Base-by-base conservation (phyloP, 2,797 vertebrate species). In the Sebastolobus alascanus region DNA sequence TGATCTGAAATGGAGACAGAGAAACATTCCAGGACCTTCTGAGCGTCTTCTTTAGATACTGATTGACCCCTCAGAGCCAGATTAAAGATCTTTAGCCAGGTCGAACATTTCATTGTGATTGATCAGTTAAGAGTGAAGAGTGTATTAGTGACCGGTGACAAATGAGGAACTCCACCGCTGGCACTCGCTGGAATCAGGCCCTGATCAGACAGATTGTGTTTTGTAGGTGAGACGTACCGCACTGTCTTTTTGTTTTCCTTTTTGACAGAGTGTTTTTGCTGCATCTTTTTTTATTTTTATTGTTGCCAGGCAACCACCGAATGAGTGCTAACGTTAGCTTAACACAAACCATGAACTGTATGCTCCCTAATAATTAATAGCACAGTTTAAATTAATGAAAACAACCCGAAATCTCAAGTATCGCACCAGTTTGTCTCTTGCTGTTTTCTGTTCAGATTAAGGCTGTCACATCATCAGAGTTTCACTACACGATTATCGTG, bases 1-100 rank as follows among this genome's bases (percentile, higher is more conserved):
- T 86, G 76, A 85, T 89, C 83, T 92, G 85, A 89, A 88, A 85
- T 68, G 38, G 86, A 94, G 86, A 89, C 87, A 75, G 52, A 84
- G 69, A 79, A 69, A 83, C 87, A 94, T 90, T 94, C 91, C 87
- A 87, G 22, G 75, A 75, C 70, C 77, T 83, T 78, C 12, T 78
- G 43, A 66, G 55, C 58, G 59, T 92, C 85, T 70, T 90, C 76
- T 82, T 75, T 50, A 74, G 65, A 85, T 68, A 77, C 71, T 29
- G 59, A 37, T 37, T 81, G 76, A 80, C 69, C 70, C 13, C 37
- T 74, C 8, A 6, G 0, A 82, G 35, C 31, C 22, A 65, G 83
- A 80, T 85, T 40, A 70, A 73, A 84, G 73, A 71, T 74, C 59
- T 81, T 27, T 65, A 27, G 12, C 27, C 40, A 25, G 11, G 55